Conservation (phyloP, 2,113 vertebrate genomes). For the Pachypanchax playfairii region DNA sequence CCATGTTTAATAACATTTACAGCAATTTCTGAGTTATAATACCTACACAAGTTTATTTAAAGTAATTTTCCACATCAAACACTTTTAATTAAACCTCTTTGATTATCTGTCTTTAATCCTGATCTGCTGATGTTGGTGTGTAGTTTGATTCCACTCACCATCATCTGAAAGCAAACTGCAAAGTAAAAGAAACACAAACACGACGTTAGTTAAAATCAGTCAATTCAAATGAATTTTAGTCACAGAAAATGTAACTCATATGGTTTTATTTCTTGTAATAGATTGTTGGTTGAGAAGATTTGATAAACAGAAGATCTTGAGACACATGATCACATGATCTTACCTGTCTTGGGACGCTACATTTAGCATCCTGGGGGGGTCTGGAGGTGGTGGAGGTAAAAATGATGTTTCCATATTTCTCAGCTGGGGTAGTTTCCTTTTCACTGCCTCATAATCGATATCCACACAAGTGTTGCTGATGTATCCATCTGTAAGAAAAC, state of each 20-base stretch:
- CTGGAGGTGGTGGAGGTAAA: conserved; percentile 66
- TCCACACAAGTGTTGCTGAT: conserved; percentile 79
- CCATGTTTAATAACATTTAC: too few species aligned
- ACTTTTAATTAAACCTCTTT: too few species aligned
- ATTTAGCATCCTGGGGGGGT: conserved; percentile 37
- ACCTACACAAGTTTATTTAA: too few species aligned
- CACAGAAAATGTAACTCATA: background rate
- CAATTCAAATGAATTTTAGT: too few species aligned
- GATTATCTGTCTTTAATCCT: background rate
- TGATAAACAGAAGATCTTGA: too few species aligned
- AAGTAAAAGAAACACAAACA: conserved; percentile 44
- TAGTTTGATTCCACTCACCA: conserved; percentile 59
- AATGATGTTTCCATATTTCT: conserved; percentile 14
- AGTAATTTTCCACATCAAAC: too few species aligned
- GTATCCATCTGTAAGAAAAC: conserved; percentile 73
- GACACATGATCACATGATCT: too few species aligned
- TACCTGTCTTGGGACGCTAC: conserved; percentile 67
- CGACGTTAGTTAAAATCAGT: conserved; percentile 24
- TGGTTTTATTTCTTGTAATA: background rate
- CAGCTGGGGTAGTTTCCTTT: conserved; percentile 48
- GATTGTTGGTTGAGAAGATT: background rate
- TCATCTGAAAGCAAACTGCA: conserved; percentile 64
- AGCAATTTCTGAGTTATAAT: too few species aligned
- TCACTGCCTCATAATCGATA: conserved; percentile 79
- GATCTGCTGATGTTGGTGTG: background rate